phyloP scores from a whole-genome alignment of 2,113 vertebrate genomes.

The Cheirogaleus medius region DNA sequence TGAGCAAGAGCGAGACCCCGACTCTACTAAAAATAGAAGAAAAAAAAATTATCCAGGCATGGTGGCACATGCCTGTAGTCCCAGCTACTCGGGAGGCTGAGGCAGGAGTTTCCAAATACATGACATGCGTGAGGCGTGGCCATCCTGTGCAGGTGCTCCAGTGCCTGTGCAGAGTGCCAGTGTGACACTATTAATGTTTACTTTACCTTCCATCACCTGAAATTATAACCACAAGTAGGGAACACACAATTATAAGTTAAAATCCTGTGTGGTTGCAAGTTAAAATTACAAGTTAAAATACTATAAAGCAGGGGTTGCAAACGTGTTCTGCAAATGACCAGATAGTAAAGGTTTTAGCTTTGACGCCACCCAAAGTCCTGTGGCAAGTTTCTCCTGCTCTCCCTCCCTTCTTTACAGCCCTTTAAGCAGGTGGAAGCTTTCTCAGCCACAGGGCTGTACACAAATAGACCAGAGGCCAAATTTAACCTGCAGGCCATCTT shows the following conservation, averaged over 20 bases:
- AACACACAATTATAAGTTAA: background rate
- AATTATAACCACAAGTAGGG: background rate
- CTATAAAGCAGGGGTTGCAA: background rate
- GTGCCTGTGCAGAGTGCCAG: background rate
- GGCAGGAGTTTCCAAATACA: background rate
- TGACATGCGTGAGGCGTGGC: background rate
- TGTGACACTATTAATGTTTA: background rate
- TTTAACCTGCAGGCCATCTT: background rate
- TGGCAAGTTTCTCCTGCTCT: no score
- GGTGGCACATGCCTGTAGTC: no score
- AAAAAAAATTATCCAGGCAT: no score
- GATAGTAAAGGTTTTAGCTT: background rate
- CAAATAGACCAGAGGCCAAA: background rate
- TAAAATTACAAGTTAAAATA: background rate
- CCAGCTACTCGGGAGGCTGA: no score
- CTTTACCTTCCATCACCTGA: background rate
- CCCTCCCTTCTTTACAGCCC: background rate
- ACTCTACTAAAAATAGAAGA: no score
- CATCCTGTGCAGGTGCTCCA: background rate
- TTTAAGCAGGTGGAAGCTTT: background rate
- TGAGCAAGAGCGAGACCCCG: no score
- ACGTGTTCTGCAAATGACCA: background rate
- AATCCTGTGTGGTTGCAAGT: background rate
- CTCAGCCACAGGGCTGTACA: background rate
- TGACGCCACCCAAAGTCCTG: no score